Conservation (phyloP, 2,888 invertebrate species). For the Pantelozetes paolii region DNA sequence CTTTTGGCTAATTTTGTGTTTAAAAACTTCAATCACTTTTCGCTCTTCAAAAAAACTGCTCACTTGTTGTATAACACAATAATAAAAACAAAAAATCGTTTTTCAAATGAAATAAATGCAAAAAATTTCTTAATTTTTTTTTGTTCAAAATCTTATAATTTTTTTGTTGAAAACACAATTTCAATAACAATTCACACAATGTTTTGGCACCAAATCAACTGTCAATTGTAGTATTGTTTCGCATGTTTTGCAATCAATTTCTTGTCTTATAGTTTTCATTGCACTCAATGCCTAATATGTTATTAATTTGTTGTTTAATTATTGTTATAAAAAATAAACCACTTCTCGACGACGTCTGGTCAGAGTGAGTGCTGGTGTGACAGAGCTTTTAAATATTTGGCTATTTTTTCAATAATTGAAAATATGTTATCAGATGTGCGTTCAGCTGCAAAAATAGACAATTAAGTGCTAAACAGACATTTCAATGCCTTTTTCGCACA, state of each 20-base stretch:
- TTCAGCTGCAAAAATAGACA: slow-evolving; percentile 21
- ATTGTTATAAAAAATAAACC: not conserved
- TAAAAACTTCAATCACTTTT: not conserved
- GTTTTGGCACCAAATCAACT: not conserved
- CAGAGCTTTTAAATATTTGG: not conserved
- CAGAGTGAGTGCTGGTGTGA: slow-evolving; percentile 23
- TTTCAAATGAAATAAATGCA: too few species aligned
- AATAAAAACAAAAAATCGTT: too few species aligned
- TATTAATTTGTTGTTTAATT: not conserved
- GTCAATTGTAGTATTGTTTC: not conserved
- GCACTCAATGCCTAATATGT: not conserved
- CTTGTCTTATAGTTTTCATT: not conserved
- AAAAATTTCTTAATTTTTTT: too few species aligned
- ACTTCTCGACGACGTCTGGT: not conserved
- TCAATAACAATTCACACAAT: not conserved
- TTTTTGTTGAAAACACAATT: too few species aligned
- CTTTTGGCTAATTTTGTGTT: not conserved
- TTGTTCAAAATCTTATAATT: too few species aligned
- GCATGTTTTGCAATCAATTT: not conserved
- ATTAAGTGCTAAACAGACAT: not conserved
- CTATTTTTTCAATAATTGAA: not conserved
- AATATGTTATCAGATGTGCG: slow-evolving; percentile 7
- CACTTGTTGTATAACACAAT: not conserved
- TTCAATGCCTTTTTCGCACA: not conserved
- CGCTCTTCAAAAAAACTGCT: not conserved